A percentile compares a stretch with the other conserved stretches of the same genome.
Conservation (phyloP, 2,888 invertebrate genomes). For the Poecilus cupreus region DNA sequence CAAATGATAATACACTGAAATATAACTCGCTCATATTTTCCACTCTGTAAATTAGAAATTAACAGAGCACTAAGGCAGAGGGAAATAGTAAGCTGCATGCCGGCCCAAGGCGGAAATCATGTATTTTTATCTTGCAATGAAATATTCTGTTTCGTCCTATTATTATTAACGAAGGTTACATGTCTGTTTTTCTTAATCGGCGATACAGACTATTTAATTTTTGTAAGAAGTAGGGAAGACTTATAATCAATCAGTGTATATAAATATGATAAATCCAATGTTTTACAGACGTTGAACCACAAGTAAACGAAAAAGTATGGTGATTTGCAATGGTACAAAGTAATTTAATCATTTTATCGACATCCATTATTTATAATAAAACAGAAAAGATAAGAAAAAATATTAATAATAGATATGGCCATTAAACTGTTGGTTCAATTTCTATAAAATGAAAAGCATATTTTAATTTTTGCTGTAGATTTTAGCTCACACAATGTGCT, state of each 20-base stretch:
- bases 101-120: not conserved
- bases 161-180: not conserved
- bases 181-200: too few species aligned
- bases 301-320: not conserved
- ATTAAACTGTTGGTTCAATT: not conserved
- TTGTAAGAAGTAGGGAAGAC: not conserved
- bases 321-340: slow-evolving; percentile 27
- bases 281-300: not conserved
- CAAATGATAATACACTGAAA: slow-evolving; percentile 58
- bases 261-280: not conserved
- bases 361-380: slow-evolving; percentile 7
- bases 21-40: slow-evolving; percentile 57
- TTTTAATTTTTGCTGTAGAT: not conserved
- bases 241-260: too few species aligned
- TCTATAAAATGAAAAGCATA: not conserved
- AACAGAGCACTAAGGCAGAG: slow-evolving; percentile 21
- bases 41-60: slow-evolving; percentile 51
- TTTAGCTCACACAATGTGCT: slow-evolving; percentile 55
- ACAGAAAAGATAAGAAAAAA: slow-evolving; percentile 30
- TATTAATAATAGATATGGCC: not conserved
- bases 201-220: too few species aligned
- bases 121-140: not conserved
- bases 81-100: slow-evolving; percentile 42
- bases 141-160: not conserved
- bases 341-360: slow-evolving; percentile 1